Percentiles rank a stretch among this genome's conserved stretches.
Conservation (phyloP, 2,888 invertebrate genomes). For the Notodonta dromedarius region DNA sequence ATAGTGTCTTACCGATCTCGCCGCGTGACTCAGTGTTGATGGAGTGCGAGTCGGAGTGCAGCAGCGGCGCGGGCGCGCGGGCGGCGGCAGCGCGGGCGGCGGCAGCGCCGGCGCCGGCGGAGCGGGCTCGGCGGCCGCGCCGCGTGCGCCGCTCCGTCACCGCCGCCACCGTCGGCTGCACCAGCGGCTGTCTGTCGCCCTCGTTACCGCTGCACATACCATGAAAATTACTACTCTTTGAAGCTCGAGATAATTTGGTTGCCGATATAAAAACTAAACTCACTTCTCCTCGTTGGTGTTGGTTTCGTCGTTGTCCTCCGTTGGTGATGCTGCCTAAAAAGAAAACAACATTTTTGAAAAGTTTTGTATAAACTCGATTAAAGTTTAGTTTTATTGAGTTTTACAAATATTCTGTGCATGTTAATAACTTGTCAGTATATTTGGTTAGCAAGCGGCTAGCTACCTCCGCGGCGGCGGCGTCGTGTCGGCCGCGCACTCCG, state of each 20-base stretch:
- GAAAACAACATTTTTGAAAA: slow-evolving; percentile 1
- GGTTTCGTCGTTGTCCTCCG: slow-evolving; percentile 44
- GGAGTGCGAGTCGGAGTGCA: slow-evolving; percentile 61
- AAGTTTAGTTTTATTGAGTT: too few relatives aligned
- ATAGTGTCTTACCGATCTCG: slow-evolving; percentile 54
- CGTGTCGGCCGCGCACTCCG: slow-evolving; percentile 28
- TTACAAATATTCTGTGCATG: too few relatives aligned
- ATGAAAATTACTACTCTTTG: too few relatives aligned
- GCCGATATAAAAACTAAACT: slow-evolving; percentile 23
- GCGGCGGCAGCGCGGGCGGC: slow-evolving; percentile 15
- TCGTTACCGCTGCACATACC: slow-evolving; percentile 24
- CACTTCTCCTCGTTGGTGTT: slow-evolving; percentile 53
- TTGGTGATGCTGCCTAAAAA: slow-evolving; percentile 47
- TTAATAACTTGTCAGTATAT: too few relatives aligned
- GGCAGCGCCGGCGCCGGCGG: slow-evolving; percentile 21
- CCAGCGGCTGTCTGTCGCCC: slow-evolving; percentile 45
- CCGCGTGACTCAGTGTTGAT: slow-evolving; percentile 70
- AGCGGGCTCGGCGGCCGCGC: slow-evolving; percentile 33
- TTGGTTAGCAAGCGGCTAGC: neutral
- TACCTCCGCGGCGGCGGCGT: slow-evolving; percentile 35
- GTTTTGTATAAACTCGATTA: neutral
- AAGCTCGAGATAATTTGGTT: too few relatives aligned
- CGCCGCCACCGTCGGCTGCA: slow-evolving; percentile 23
- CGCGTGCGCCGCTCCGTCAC: slow-evolving; percentile 41
- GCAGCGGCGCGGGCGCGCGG: slow-evolving; percentile 27